Percentiles rank a stretch among this genome's conserved stretches.
phyloP scores from a whole-genome alignment of 1,140 invertebrate species.

The Andrena cerasifolii region DNA sequence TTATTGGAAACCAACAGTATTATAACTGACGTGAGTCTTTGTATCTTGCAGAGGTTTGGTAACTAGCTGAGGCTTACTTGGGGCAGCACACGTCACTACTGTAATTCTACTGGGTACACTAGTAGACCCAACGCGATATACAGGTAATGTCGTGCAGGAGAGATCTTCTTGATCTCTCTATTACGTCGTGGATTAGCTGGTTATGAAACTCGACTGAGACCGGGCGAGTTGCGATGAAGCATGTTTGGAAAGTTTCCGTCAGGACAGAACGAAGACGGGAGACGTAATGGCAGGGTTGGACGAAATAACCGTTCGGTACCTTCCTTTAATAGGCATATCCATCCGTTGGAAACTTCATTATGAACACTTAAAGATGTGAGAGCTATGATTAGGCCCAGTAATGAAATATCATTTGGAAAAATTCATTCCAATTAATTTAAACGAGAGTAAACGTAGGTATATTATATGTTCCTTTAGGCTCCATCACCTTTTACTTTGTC shows the following conservation, averaged over 20 bases:
- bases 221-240: constrained; percentile 72
- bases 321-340: constrained; percentile 43
- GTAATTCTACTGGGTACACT: constrained; percentile 42
- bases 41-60: too few species aligned
- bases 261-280: constrained; percentile 49
- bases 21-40: background rate
- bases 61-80: constrained; percentile 34
- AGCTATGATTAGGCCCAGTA: too few species aligned
- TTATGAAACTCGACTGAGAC: constrained; percentile 75
- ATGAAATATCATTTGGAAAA: too few species aligned
- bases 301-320: constrained; percentile 68
- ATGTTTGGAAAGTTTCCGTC: constrained; percentile 66
- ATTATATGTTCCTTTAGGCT: too few species aligned
- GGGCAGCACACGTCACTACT: constrained; percentile 27
- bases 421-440: too few species aligned
- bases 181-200: constrained; percentile 78
- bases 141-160: constrained; percentile 36
- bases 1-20: background rate
- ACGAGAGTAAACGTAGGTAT: too few species aligned
- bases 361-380: too few species aligned
- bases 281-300: constrained; percentile 59
- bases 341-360: constrained; percentile 42
- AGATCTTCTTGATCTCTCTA: constrained; percentile 77
- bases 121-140: constrained; percentile 33
- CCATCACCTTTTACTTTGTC: too few species aligned